Evolutionary conservation across 2,797 vertebrate genomes (phyloP).

Genomic region (Nasua narica): DNA sequence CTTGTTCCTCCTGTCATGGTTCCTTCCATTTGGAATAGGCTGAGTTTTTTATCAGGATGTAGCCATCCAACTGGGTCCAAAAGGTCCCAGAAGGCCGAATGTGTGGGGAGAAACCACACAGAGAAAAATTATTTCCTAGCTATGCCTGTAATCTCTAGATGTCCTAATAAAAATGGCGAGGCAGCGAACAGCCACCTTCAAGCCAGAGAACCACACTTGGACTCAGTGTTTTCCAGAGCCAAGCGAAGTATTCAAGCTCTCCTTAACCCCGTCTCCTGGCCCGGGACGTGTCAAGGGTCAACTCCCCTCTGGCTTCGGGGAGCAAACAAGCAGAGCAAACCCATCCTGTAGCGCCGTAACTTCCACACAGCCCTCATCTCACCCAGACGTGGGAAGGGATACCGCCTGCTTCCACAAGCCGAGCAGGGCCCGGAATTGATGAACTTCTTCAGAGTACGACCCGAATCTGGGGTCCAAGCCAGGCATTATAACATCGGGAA

Average conservation of each 20-base stretch:
- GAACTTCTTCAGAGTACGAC: constrained; percentile 53
- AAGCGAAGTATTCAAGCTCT: background rate
- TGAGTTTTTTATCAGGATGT: background rate
- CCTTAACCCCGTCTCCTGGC: background rate
- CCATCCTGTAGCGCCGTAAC: background rate
- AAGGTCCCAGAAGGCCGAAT: background rate
- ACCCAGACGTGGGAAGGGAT: background rate
- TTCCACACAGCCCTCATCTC: background rate
- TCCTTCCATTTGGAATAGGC: background rate
- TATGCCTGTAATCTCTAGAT: background rate
- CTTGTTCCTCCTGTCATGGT: background rate
- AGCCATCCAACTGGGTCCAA: background rate
- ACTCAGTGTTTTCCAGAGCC: constrained; percentile 19
- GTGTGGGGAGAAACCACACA: background rate
- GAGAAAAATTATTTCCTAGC: background rate
- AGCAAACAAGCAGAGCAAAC: constrained; percentile 22
- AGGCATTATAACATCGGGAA: constrained; percentile 44
- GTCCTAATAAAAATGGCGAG: constrained; percentile 18
- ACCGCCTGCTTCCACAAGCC: background rate
- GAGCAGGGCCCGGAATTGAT: constrained; percentile 59
- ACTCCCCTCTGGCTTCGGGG: background rate
- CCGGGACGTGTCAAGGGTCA: constrained; percentile 1
- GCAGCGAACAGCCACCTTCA: background rate
- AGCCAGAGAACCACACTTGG: background rate
- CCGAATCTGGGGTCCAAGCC: constrained; percentile 37